Evolutionary conservation across 2,113 vertebrate species (phyloP), one percentile per base, ranked within the genome.

Genomic region (Hystrix brachyura): DNA sequence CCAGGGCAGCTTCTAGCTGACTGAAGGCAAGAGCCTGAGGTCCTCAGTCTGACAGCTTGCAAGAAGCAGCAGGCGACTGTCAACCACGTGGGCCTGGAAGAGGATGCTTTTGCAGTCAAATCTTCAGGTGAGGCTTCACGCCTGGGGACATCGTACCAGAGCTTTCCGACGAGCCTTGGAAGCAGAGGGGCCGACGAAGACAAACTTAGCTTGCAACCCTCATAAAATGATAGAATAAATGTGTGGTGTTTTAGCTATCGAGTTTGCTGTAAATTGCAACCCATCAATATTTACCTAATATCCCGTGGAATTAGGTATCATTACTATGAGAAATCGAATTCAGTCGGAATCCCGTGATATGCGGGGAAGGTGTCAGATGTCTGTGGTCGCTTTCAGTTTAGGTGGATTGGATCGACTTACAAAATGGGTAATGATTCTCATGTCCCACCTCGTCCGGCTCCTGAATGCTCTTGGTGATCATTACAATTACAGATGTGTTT

Each of bases 11-110:
- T 82, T 67, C 34, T 55, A 43, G 25, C 38, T 3, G 25, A 65
- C 15, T 65, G 19, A 5, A 7, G 74, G 38, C 38, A 72, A n/a
- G 48, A 29, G 34, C 4, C 12, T 12, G 19, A 93, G 57, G 3
- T 19, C 32, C 55, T 79, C 29, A n/a, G 3, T 5, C 46, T 59
- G 38, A 43, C 17, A 74, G 14, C 27, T 65, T 65, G 2, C 0
- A 86, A 72, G 46, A 82, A 82, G 21, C 1, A 27, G 19, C 48
- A 55, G 79, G 27, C 34, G 19, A 5, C 43, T 64, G 51, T 5
- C 0, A n/a, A 9, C 48, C 48, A 7, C 0, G 0, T 34, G n/a
- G 23, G 21, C 48, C 15, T 51, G n/a, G 57, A 55, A 19, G 21
- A n/a, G 32, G 3, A 14, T 7, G 32, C 0, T 46, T 51, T 53